Percentiles rank a stretch among this genome's conserved stretches.
These are phyloP conservation scores for Cichladusa arquata DNA, from an alignment of 2,113 vertebrate species.

Conservation along the genomic window DNA sequence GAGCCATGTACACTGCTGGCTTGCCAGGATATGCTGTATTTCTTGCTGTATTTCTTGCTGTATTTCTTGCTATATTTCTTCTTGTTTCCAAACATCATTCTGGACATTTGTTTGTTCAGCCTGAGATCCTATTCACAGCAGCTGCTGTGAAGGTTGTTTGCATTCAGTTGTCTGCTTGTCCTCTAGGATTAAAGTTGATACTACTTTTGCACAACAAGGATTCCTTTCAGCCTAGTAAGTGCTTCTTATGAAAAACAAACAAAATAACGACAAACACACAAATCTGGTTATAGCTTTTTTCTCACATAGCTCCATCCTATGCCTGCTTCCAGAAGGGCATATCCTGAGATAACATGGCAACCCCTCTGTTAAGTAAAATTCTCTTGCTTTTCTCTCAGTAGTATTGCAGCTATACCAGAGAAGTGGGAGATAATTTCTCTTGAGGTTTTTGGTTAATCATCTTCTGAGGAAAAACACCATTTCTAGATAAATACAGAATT, in stretches of 20 bases:
- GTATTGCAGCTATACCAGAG: not conserved
- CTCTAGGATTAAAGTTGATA: conserved; percentile 18
- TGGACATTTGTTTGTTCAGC: not conserved
- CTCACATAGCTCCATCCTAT: not conserved
- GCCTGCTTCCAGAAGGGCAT: not conserved
- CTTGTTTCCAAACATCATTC: conserved; percentile 20
- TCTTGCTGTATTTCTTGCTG: not conserved
- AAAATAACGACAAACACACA: not conserved
- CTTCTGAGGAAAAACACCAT: not conserved
- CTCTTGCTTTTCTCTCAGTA: not conserved
- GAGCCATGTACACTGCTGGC: not conserved
- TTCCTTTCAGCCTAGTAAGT: not conserved
- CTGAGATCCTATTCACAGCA: conserved; percentile 44
- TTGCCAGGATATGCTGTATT: not conserved
- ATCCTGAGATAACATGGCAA: not conserved
- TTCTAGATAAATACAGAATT: not conserved
- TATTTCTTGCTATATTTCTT: not conserved
- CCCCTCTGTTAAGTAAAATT: not conserved
- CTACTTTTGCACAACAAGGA: not conserved
- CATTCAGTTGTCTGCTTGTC: conserved; percentile 48
- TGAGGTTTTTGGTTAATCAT: not conserved
- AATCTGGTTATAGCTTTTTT: not conserved
- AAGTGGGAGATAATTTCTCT: not conserved
- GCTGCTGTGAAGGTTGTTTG: conserved; percentile 47
- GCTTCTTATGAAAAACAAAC: not conserved